phyloP scores from a whole-genome alignment of 2,888 invertebrate species.

The Drosophila koepferae region DNA sequence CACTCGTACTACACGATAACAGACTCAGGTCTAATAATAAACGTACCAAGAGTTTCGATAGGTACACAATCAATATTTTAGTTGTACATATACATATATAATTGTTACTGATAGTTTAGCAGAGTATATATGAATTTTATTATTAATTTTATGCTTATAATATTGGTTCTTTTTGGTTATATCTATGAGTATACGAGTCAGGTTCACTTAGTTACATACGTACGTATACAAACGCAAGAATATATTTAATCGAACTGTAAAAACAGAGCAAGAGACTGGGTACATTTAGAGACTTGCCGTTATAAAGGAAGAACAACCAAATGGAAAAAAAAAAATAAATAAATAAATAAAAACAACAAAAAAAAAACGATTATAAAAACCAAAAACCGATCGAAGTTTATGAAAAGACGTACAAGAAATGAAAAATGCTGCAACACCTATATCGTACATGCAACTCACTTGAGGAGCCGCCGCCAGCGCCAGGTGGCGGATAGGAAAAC shows the following conservation, averaged over 20 bases:
- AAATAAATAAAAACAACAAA: constrained; percentile 9
- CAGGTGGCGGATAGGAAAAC: constrained; percentile 93
- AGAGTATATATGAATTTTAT: constrained; percentile 24
- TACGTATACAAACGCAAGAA: constrained; percentile 65
- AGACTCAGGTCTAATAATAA: constrained; percentile 25
- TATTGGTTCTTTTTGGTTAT: constrained; percentile 2
- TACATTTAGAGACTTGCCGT: constrained; percentile 62
- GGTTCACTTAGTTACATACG: constrained; percentile 64
- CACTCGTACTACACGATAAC: constrained; percentile 40
- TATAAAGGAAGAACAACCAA: constrained; percentile 44
- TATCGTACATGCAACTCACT: constrained; percentile 85
- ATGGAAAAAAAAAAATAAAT: constrained; percentile 17
- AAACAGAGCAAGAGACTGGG: constrained; percentile 64
- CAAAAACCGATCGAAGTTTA: constrained; percentile 18
- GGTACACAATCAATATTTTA: constrained; percentile 43
- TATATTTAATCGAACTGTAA: constrained; percentile 60
- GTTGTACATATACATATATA: constrained; percentile 42
- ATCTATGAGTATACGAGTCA: constrained; percentile 56
- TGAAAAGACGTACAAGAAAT: constrained; percentile 46
- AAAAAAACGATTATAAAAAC: constrained; percentile 11
- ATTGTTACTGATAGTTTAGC: constrained; percentile 41
- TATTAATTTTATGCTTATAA: too few relatives aligned
- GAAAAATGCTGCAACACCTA: constrained; percentile 39
- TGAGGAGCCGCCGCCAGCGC: constrained; percentile 89
- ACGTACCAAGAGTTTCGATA: constrained; percentile 32